Base-by-base conservation (phyloP, 2,113 vertebrate species). In the Menidia beryllina region DNA sequence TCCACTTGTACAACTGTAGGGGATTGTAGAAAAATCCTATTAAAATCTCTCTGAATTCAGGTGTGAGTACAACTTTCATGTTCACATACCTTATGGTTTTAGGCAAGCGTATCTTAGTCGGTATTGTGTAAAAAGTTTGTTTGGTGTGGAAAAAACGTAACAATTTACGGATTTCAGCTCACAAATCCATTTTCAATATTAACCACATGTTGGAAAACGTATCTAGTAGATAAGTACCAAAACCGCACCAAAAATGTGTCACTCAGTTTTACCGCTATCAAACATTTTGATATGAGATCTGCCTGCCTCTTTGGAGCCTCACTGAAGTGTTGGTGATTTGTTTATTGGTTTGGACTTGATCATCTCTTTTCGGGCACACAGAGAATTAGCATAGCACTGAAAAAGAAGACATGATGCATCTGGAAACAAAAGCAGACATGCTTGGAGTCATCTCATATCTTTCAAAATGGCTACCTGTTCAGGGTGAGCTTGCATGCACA, bases 371-470 rank as follows among this genome's bases (percentile, higher is more conserved):
- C 20, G 13, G 15, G 2, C 4, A 64, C 23, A 53, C 13, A 43
- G 20, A 6, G 21, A 66, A 41, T 48, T 11, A 19, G 8, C 41
- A 66, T 53, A 55, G 5, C 25, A 20, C 5, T 17, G 2, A 3
- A 20, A 11, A 45, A 47, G 7, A 45, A 43, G 9, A 54, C 6
- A 23, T 8, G 3, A 20, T n/a, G 48, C 41, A 25, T 48, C 43
- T 72, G 62, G 25, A 57, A 49, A 69, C 27, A 55, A 55, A 26
- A 55, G n/a, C 19, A 20, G 30, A 30, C 52, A 30, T 54, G 26
- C 8, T 54, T 14, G 17, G 17, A 34, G 4, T 19, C 17, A 26
- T 34, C 7, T 54, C 26, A 20, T n/a, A 12, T 55, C 7, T 20
- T 30, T 30, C 5, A 27, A 54, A 19, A 26, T 52, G 50, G 19